Evolutionary conservation across 2,797 vertebrate genomes (phyloP).

Genomic region (Centroberyx gerrardi): DNA sequence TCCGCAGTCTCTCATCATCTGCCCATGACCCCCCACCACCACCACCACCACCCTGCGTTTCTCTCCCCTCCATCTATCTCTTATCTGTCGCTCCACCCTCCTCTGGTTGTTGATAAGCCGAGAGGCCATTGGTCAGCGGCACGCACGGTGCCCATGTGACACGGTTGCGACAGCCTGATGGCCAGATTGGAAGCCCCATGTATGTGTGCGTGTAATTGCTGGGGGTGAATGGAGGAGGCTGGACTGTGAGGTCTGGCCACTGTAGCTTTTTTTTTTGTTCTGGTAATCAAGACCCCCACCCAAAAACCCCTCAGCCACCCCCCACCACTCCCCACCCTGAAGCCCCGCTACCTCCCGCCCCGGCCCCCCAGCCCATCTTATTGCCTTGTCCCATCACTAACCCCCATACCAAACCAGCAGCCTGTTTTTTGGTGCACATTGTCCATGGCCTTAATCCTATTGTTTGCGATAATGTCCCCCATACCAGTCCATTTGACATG

Average conservation of each 20-base stretch:
- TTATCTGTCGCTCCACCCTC: slow-evolving; percentile 78
- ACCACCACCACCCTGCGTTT: slow-evolving; percentile 19
- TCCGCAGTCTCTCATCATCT: slow-evolving; percentile 68
- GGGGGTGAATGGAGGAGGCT: slow-evolving; percentile 19
- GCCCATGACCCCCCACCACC: slow-evolving; percentile 42
- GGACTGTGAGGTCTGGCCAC: slow-evolving; percentile 69
- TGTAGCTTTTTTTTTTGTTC: slow-evolving; percentile 78
- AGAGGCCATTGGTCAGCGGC: slow-evolving; percentile 80
- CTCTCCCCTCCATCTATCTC: slow-evolving; percentile 57
- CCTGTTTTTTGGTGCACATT: slow-evolving; percentile 68
- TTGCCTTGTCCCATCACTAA: slow-evolving; percentile 48
- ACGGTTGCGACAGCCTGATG: slow-evolving; percentile 80
- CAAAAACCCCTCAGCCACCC: slow-evolving; percentile 35
- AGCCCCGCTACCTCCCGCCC: slow-evolving; percentile 13
- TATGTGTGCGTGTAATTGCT: slow-evolving; percentile 53
- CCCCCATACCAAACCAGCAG: slow-evolving; percentile 57
- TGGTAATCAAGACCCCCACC: slow-evolving; percentile 65
- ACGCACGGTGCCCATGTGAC: slow-evolving; percentile 82
- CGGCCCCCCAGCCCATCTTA: slow-evolving; percentile 43
- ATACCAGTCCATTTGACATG: slow-evolving; percentile 68
- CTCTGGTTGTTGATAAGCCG: slow-evolving; percentile 82
- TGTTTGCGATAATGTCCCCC: slow-evolving; percentile 76
- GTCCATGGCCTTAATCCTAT: slow-evolving; percentile 81
- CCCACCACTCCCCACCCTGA: slow-evolving; percentile 30
- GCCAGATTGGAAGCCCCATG: slow-evolving; percentile 76